Conservation (phyloP, 2,888 invertebrate species). For the Netelia fuscicornis region DNA sequence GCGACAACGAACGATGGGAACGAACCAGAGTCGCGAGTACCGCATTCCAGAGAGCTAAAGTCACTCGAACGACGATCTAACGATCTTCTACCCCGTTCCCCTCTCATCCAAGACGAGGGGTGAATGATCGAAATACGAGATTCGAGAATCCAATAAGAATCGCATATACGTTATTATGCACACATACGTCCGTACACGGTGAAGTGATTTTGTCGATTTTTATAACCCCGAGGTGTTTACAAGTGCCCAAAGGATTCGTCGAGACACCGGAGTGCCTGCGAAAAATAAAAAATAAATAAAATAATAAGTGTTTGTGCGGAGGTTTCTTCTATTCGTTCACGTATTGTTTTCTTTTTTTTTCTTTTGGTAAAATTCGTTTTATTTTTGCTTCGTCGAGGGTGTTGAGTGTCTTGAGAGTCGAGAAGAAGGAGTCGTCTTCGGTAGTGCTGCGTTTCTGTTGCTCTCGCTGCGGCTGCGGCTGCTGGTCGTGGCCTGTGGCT, state of each 20-base stretch:
- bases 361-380: slow-evolving; percentile 15
- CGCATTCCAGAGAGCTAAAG: slow-evolving; percentile 21
- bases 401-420: slow-evolving; percentile 1
- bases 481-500: slow-evolving; percentile 35
- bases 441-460: slow-evolving; percentile 25
- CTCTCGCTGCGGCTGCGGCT: slow-evolving; percentile 9
- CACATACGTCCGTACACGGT: slow-evolving; percentile 25
- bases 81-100: background rate
- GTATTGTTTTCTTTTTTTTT: background rate
- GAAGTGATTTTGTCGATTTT: slow-evolving; percentile 39
- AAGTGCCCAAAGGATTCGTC: slow-evolving; percentile 39
- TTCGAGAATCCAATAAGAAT: slow-evolving; percentile 5
- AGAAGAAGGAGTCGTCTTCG: slow-evolving; percentile 22
- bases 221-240: slow-evolving; percentile 23
- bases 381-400: background rate
- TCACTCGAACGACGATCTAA: slow-evolving; percentile 6
- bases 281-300: background rate
- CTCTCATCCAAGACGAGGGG: background rate
- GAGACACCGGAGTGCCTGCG: slow-evolving; percentile 39
- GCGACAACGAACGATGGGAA: slow-evolving; percentile 22
- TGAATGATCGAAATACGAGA: slow-evolving; percentile 3
- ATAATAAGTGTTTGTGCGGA: slow-evolving; percentile 34
- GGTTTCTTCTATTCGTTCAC: background rate
- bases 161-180: slow-evolving; percentile 5
- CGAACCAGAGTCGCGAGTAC: background rate